Percentiles rank a stretch among this genome's conserved stretches.
Conservation (phyloP, 2,113 vertebrate genomes). For the Psittacara wagleri region DNA sequence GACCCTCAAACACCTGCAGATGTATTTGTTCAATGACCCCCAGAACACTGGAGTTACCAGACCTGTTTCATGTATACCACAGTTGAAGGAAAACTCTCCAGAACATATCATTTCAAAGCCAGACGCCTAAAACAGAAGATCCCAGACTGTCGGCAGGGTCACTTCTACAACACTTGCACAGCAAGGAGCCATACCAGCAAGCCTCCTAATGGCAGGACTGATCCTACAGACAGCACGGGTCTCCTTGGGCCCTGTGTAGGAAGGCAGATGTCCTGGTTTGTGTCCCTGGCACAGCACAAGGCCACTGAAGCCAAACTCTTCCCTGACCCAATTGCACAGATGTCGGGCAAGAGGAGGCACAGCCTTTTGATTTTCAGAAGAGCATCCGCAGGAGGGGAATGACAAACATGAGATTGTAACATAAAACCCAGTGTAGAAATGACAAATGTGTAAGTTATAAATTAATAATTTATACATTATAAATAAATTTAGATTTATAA, state of each 20-base stretch:
- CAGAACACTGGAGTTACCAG: neutral
- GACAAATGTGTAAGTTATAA: neutral
- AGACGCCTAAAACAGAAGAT: neutral
- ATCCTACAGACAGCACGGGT: neutral
- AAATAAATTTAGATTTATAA: neutral
- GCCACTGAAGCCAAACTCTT: neutral
- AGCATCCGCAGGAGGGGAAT: neutral
- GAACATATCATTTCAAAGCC: neutral
- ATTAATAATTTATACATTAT: neutral
- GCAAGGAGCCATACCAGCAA: neutral
- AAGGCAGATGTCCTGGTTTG: slow-evolving; percentile 28
- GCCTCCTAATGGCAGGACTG: neutral
- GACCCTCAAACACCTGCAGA: neutral
- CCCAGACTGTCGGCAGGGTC: neutral
- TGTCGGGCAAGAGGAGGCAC: accelerated
- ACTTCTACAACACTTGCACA: neutral
- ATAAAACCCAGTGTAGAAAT: neutral
- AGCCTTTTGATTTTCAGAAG: neutral
- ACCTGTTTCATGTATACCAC: neutral
- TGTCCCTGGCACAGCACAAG: neutral
- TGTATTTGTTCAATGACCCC: neutral
- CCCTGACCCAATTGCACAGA: slow-evolving; percentile 27
- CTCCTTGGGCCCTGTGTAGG: accelerated
- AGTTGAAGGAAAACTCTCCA: neutral
- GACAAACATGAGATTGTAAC: neutral